Evolutionary conservation across 2,113 vertebrate species (phyloP).

Genomic region (Rousettus leschenaultii): DNA sequence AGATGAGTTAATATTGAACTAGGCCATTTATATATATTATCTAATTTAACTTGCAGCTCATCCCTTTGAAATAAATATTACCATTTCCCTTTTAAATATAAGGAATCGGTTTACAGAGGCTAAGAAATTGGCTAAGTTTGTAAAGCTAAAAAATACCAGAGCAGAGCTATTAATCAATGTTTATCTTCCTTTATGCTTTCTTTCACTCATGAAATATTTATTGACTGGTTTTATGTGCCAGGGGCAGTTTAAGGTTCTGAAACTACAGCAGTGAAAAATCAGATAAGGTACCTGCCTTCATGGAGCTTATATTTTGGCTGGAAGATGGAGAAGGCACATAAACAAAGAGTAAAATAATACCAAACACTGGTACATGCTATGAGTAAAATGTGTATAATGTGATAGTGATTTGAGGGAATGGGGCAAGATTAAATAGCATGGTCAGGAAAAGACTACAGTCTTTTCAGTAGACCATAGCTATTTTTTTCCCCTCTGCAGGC

Average conservation of each 20-base stretch:
- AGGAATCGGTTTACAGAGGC: not conserved
- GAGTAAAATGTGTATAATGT: not conserved
- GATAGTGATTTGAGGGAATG: not conserved
- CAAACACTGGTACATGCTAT: not conserved
- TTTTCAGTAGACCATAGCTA: not conserved
- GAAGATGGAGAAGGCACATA: not conserved
- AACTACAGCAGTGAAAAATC: not conserved
- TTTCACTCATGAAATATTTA: not conserved
- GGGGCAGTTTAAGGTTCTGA: not conserved
- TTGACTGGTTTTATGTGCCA: not conserved
- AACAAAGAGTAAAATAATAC: not conserved
- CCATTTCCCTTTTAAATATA: not conserved
- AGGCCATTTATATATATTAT: not conserved
- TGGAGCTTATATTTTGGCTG: not conserved
- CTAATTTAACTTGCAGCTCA: not conserved
- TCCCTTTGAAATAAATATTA: not conserved
- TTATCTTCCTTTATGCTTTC: not conserved
- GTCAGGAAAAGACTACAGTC: not conserved
- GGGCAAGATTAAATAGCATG: not conserved
- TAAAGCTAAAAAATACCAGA: not conserved
- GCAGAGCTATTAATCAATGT: not conserved
- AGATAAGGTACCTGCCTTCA: not conserved
- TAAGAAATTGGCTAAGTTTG: not conserved
- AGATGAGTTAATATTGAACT: not conserved
- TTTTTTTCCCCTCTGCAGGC: not conserved